These are phyloP conservation scores for Xiphophorus couchianus DNA, from an alignment of 2,113 vertebrate species.

Conservation along the genomic window DNA sequence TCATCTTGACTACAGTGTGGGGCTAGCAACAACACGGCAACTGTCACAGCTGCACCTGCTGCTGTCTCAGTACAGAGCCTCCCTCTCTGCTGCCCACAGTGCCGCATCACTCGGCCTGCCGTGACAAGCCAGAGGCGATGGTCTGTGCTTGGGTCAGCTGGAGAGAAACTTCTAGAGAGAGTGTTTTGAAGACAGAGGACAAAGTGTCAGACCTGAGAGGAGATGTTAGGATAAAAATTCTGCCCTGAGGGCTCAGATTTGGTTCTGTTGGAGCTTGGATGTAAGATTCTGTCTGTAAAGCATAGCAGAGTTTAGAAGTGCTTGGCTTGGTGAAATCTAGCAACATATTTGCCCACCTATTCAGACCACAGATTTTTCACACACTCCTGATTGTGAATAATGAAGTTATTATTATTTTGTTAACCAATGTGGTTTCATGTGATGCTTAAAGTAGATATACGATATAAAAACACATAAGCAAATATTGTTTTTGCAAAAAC, in stretches of 20 bases:
- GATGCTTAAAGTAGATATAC: constrained; percentile 20
- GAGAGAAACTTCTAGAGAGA: constrained; percentile 84
- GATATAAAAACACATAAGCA: neutral
- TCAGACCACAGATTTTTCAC: constrained; percentile 22
- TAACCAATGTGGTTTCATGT: constrained; percentile 31
- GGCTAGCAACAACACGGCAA: constrained; percentile 75
- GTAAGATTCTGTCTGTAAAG: constrained; percentile 85
- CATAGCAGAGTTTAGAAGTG: constrained; percentile 81
- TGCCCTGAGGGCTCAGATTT: constrained; percentile 86
- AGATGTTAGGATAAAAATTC: constrained; percentile 88
- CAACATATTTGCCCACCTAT: constrained; percentile 50
- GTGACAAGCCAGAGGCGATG: constrained; percentile 78
- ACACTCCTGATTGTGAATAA: constrained; percentile 41
- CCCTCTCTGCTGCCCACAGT: constrained; percentile 66
- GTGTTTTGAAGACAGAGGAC: constrained; percentile 86
- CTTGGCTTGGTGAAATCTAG: constrained; percentile 73
- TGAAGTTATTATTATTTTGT: neutral
- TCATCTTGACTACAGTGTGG: constrained; percentile 79
- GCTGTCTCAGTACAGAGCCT: constrained; percentile 76
- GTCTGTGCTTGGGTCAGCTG: constrained; percentile 86
- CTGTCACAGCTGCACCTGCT: constrained; percentile 87
- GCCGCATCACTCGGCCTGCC: constrained; percentile 79
- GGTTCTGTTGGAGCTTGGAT: constrained; percentile 82
- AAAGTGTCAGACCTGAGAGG: constrained; percentile 84
- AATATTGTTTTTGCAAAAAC: constrained; percentile 6